Base-by-base conservation (phyloP, 2,797 vertebrate species). In the Diceros bicornis region DNA sequence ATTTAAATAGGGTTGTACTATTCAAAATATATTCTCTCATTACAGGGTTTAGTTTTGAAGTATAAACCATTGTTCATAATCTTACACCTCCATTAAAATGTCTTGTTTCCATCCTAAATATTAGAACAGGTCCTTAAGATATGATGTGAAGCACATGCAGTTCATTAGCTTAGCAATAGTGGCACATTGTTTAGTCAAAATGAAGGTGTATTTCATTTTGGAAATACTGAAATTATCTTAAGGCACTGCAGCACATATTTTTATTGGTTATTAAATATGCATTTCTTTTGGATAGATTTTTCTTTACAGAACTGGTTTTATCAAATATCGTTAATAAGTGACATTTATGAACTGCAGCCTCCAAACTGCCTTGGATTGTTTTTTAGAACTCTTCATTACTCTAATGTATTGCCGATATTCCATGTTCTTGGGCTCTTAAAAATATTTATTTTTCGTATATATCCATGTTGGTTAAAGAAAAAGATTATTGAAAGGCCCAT, bases 391-490 rank as follows among this genome's bases (percentile, higher is more conserved):
- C 77, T 96, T 97, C 94, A 96, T 92, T 98, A 96, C 91, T 91
- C 68, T 57, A 59, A 75, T 37, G 17, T 88, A 25, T 94, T 97
- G 37, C 79, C 94, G 89, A 91, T 83, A 96, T 97, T 97, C 4
- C 82, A 41, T 66, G 7, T 91, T 88, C 81, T 95, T 87, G n/a
- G 27, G 50, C 68, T 97, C 66, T 96, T 96, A 98, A 98, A 98
- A 98, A 98, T 98, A 98, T 97, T 98, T 98, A 97, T 97, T 98
- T 98, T 98, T 96, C 32, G 97, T 95, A 93, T 97, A 97, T 98
- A 97, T 97, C 79, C 82, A 91, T 93, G 69, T 95, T 97, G 75
- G 93, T 91, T 97, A 98, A 97, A 96, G 50, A 96, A 98, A 86
- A 27, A 98, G 97, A 98, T 98, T 98, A 98, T 94, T 96, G 95